A percentile compares a stretch with the other conserved stretches of the same genome.
Evolutionary conservation across 2,888 invertebrate genomes (phyloP).

Genomic region (Sesamia inferens): DNA sequence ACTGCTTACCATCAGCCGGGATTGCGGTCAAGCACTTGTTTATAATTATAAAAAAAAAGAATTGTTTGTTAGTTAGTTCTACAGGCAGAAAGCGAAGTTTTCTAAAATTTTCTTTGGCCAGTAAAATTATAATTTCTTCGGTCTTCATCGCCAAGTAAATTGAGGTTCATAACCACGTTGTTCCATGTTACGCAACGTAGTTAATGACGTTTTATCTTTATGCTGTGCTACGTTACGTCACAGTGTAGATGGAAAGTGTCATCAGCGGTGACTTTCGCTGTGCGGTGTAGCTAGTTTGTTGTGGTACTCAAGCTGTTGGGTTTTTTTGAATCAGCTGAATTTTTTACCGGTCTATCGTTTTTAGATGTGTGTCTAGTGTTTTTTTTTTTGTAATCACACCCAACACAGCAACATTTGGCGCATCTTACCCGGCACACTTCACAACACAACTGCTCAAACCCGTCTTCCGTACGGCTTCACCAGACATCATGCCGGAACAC

Average conservation of each 20-base stretch:
- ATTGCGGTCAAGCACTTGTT: no score
- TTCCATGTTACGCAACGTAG: constrained; percentile 49
- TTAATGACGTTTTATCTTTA: constrained; percentile 66
- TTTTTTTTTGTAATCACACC: background rate
- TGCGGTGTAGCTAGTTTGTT: constrained; percentile 54
- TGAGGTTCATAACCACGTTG: constrained; percentile 42
- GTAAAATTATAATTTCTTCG: constrained; percentile 19
- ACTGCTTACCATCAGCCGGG: no score
- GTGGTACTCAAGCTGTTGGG: constrained; percentile 54
- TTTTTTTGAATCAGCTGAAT: constrained; percentile 5
- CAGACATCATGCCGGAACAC: no score
- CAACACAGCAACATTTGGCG: background rate
- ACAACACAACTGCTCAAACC: no score
- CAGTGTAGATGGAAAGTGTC: constrained; percentile 72
- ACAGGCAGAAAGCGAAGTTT: constrained; percentile 1
- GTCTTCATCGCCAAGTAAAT: constrained; percentile 13
- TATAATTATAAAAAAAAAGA: background rate
- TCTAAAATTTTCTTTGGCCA: background rate
- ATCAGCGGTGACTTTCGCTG: constrained; percentile 71
- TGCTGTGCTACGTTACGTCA: constrained; percentile 66
- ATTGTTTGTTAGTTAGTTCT: constrained; percentile 2
- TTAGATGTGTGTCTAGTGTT: background rate
- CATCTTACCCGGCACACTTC: no score
- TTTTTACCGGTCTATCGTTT: background rate
- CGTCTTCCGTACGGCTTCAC: background rate